Conservation (phyloP, 2,797 vertebrate species). For the Molothrus aeneus region DNA sequence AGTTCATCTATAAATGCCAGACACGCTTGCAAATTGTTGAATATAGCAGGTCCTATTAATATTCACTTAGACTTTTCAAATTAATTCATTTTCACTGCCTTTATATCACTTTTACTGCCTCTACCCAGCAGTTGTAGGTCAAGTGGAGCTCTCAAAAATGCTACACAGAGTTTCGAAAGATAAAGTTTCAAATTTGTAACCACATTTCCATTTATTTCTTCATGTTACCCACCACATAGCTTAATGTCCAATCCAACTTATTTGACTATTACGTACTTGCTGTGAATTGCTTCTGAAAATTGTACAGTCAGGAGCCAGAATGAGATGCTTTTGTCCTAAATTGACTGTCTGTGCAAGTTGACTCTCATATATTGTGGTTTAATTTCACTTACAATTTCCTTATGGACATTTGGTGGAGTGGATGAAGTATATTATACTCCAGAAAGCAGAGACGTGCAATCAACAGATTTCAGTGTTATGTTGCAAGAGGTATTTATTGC, state of each 20-base stretch:
- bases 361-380: not conserved
- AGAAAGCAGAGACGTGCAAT: conserved; percentile 5
- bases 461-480: conserved; percentile 29
- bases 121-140: not conserved
- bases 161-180: not conserved
- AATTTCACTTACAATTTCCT: conserved; percentile 14
- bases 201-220: not conserved
- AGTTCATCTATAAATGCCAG: conserved; percentile 57
- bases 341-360: not conserved
- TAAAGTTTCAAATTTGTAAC: not conserved
- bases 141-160: conserved; percentile 27
- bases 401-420: conserved; percentile 26
- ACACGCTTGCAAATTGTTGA: conserved; percentile 14
- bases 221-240: not conserved
- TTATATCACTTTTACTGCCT: not conserved
- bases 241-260: not conserved
- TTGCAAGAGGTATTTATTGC: conserved; percentile 58
- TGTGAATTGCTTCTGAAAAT: not conserved
- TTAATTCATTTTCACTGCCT: conserved; percentile 38
- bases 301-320: not conserved
- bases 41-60: conserved; percentile 21
- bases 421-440: not conserved
- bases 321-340: not conserved
- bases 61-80: conserved; percentile 33
- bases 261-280: not conserved